These are phyloP conservation scores for Ostrea edulis DNA, from an alignment of 1,140 invertebrate species.

Conservation along the genomic window DNA sequence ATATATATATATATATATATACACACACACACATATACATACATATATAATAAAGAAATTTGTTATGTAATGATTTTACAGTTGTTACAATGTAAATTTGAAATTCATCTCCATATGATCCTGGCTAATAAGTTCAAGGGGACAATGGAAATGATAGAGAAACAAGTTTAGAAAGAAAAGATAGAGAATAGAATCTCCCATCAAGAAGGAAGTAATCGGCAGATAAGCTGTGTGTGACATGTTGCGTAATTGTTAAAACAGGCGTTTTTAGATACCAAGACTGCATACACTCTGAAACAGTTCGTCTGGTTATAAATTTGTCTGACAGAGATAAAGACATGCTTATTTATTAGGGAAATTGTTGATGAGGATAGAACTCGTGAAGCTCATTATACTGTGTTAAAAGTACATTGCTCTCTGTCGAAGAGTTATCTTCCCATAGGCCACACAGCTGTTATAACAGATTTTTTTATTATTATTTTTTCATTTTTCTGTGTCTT, in stretches of 20 bases:
- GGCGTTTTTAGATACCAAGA: neutral
- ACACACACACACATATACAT: too few species aligned
- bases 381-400: neutral
- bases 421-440: conserved; percentile 22
- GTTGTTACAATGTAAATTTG: too few species aligned
- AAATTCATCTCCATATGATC: too few species aligned
- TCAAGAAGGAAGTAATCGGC: too few species aligned
- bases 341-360: neutral
- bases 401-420: neutral
- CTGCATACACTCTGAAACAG: neutral
- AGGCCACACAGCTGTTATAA: neutral
- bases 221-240: neutral
- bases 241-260: conserved; percentile 9
- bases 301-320: neutral
- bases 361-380: neutral
- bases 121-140: too few species aligned
- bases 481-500: neutral
- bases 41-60: too few species aligned
- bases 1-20: too few species aligned
- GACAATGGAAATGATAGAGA: too few species aligned
- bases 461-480: neutral
- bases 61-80: too few species aligned
- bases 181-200: too few species aligned
- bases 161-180: too few species aligned
- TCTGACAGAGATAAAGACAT: conserved; percentile 1